Evolutionary conservation across 2,888 invertebrate genomes (phyloP).

Genomic region (Pristionchus arcanus): DNA sequence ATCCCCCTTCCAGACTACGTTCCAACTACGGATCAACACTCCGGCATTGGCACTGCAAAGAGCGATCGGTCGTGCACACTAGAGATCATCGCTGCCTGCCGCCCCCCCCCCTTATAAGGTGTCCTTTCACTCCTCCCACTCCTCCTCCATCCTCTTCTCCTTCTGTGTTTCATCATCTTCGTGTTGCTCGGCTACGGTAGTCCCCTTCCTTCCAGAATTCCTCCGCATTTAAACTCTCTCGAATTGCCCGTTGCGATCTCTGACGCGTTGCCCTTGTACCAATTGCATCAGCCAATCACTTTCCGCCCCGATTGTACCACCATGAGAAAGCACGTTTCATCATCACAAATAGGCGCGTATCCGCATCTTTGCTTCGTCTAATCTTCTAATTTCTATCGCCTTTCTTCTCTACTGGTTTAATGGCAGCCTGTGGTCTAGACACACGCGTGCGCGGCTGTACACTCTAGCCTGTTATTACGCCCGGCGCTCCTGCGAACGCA

Average conservation of each 20-base stretch:
- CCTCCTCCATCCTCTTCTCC: background rate
- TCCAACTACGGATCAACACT: constrained; percentile 27
- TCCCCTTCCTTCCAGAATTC: background rate
- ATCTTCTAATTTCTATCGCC: background rate
- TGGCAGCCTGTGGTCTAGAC: background rate
- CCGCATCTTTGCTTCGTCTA: background rate
- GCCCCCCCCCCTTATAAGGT: background rate
- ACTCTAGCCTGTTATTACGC: background rate
- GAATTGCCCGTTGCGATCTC: background rate
- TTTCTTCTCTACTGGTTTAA: background rate
- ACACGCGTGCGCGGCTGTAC: background rate
- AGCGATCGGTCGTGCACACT: background rate
- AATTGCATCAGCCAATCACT: constrained; percentile 4
- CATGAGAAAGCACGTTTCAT: constrained; percentile 18
- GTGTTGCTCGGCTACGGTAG: background rate
- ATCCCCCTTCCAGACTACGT: constrained; percentile 35
- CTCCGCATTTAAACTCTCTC: background rate
- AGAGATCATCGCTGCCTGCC: constrained; percentile 7
- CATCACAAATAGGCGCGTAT: background rate
- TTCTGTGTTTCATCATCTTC: background rate
- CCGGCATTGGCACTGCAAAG: background rate
- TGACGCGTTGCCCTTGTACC: background rate
- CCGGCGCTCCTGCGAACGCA: background rate
- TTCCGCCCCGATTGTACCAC: background rate
- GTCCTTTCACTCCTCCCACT: background rate